Evolutionary conservation across 2,797 vertebrate genomes (phyloP), one percentile per base, ranked within the genome.

Genomic region (Arremon brunneinucha): DNA sequence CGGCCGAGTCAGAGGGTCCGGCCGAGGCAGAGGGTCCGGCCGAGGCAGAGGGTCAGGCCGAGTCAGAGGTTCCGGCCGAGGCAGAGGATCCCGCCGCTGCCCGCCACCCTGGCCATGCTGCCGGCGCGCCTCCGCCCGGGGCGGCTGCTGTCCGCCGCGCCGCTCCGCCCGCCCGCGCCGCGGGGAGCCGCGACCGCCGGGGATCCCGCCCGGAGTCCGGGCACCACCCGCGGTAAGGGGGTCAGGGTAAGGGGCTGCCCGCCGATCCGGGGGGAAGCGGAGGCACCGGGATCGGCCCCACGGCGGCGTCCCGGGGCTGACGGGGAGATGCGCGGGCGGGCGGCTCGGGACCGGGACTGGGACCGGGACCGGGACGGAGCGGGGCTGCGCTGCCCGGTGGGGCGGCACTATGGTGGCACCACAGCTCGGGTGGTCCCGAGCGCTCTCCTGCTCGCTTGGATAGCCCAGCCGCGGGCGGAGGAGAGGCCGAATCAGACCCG

Each of bases 31-130:
- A 64, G 43, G 22, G 23, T 71, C 6, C 10, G 8, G 11, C 14
- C 4, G 41, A 2, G 4, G 18, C 43, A 19, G 2, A 43, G 43
- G 43, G 43, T 43, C 43, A 18, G 18, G 43, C 43, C 1, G 47
- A 9, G 14, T 8, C 8, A 49, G 3, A 65, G 23, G 24, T 14
- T 49, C 26, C 47, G 9, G 24, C 47, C 5, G 47, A 14, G 46
- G 23, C 23, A 47, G 46, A 47, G 46, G 23, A 23, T 44, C 4
- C 11, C 6, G 11, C 15, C 12, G 34, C n/a, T 43, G 23, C 69
- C 9, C 13, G 32, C 52, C 39, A 11, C 14, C 14, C 26, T 39
- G 3, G 26, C 22, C 56, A 97, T 97, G 97, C 90, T 96, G 56
- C 26, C 19, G 4, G 26, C 57, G 10, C 68, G 71, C 22, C 41